Conservation (phyloP, 2,797 vertebrate species). For the Falco rusticolus region DNA sequence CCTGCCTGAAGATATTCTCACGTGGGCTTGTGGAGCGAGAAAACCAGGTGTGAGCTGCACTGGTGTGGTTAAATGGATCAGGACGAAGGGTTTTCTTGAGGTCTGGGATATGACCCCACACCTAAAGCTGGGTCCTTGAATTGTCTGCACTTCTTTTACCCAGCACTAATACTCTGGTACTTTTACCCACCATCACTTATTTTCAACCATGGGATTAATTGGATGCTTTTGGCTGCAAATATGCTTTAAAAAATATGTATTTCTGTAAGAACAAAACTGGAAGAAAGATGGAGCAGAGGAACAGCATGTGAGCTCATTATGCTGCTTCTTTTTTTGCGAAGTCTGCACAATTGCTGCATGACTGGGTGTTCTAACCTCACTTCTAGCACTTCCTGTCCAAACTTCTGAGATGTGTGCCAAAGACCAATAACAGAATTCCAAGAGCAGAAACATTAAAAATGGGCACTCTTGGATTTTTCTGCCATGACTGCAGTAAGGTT, state of each 20-base stretch:
- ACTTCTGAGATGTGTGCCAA: not conserved
- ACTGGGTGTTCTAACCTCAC: not conserved
- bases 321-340: not conserved
- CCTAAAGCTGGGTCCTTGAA: not conserved
- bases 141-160: not conserved
- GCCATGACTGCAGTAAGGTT: not conserved
- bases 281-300: not conserved
- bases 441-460: not conserved
- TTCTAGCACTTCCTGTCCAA: not conserved
- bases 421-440: not conserved
- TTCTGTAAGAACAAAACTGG: not conserved
- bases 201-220: not conserved
- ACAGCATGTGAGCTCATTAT: not conserved
- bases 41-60: not conserved
- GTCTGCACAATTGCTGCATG: not conserved
- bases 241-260: rapidly evolving
- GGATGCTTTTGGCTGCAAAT: not conserved
- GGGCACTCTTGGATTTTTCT: not conserved
- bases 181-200: not conserved
- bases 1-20: too few species aligned
- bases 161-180: not conserved
- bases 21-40: not conserved
- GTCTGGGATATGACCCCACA: not conserved
- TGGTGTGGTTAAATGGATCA: too few species aligned
- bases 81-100: not conserved